A percentile compares a stretch with the other conserved stretches of the same genome.
phyloP scores from a whole-genome alignment of 2,888 invertebrate genomes.

The Abrostola tripartita region DNA sequence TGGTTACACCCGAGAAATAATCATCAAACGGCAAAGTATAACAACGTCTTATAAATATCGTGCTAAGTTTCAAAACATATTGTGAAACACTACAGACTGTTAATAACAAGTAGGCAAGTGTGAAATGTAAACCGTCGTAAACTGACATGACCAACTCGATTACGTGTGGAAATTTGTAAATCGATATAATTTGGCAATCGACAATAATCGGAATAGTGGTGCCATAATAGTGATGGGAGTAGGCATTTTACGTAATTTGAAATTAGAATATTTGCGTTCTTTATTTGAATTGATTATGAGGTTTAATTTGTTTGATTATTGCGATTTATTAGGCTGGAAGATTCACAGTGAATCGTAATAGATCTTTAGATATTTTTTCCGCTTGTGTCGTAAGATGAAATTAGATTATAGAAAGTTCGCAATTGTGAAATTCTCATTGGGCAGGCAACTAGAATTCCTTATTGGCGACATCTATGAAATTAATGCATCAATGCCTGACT shows the following conservation, averaged over 20 bases:
- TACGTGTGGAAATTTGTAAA: slow-evolving; percentile 63
- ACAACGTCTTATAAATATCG: slow-evolving; percentile 25
- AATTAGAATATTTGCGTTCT: not conserved
- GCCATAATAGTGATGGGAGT: slow-evolving; percentile 19
- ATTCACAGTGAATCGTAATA: not conserved
- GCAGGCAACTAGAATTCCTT: no score
- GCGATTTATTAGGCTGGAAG: not conserved
- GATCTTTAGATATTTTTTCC: no score
- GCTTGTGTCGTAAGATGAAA: no score
- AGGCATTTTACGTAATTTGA: slow-evolving; percentile 15
- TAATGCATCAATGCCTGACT: no score
- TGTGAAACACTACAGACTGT: slow-evolving; percentile 30
- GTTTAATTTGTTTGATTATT: not conserved
- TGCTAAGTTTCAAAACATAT: slow-evolving; percentile 47
- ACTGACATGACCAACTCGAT: slow-evolving; percentile 60
- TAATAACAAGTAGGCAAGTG: slow-evolving; percentile 49
- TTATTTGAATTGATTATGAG: slow-evolving; percentile 4
- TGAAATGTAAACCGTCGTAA: slow-evolving; percentile 57
- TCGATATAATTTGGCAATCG: slow-evolving; percentile 60
- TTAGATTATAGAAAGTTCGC: no score
- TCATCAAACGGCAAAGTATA: slow-evolving; percentile 11
- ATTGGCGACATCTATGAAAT: no score
- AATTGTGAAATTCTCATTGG: no score
- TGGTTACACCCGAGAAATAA: slow-evolving; percentile 19
- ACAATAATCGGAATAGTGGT: slow-evolving; percentile 10